These are phyloP conservation scores for Lepidochrysops patricia DNA, from an alignment of 2,888 invertebrate species.

Conservation along the genomic window DNA sequence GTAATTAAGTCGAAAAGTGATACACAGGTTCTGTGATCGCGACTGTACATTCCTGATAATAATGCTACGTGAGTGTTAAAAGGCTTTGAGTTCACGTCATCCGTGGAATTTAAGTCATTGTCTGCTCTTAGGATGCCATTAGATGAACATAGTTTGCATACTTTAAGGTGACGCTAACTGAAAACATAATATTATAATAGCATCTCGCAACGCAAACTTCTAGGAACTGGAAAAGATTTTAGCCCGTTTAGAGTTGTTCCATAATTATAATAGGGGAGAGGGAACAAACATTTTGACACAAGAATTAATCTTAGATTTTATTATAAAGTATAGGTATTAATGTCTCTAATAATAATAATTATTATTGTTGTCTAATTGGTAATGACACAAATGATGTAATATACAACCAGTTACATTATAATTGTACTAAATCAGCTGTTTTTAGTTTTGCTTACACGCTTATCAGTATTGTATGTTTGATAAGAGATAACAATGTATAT, in stretches of 20 bases:
- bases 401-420: neutral
- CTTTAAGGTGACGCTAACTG: neutral
- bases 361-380: too few species aligned
- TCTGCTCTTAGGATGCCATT: neutral
- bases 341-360: too few species aligned
- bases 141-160: neutral
- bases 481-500: conserved; percentile 26
- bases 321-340: too few species aligned
- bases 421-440: conserved; percentile 21
- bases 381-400: conserved; percentile 4
- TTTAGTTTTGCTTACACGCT: conserved; percentile 16
- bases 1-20: too few species aligned
- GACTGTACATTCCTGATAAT: too few species aligned
- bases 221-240: neutral
- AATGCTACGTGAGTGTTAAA: neutral
- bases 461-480: conserved; percentile 25
- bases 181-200: neutral
- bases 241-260: too few species aligned
- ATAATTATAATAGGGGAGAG: too few species aligned
- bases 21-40: too few species aligned
- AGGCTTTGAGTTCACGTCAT: neutral
- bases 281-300: too few species aligned
- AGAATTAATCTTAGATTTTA: too few species aligned
- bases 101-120: neutral
- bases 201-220: neutral